A percentile compares a stretch with the other conserved stretches of the same genome.
phyloP scores from a whole-genome alignment of 2,888 invertebrate species.

The Gymnocheta viridis region DNA sequence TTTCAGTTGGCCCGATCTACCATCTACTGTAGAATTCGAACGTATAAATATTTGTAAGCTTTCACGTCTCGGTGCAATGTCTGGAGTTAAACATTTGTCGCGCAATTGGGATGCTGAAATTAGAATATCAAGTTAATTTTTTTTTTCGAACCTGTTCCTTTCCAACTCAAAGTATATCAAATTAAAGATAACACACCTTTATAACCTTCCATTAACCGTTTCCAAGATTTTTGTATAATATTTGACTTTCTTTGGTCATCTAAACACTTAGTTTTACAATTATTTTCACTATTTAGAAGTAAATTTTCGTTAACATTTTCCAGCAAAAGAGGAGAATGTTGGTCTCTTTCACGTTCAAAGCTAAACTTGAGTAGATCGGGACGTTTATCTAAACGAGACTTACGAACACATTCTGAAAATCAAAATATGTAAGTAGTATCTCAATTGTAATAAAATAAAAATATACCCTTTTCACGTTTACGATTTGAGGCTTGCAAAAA shows the following conservation, averaged over 20 bases:
- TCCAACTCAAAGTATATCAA: neutral
- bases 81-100: constrained; percentile 37
- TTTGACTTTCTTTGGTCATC: constrained; percentile 1
- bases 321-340: neutral
- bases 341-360: constrained; percentile 36
- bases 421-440: no score
- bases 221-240: constrained; percentile 24
- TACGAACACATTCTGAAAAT: constrained; percentile 18
- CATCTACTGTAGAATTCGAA: constrained; percentile 80
- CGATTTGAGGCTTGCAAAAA: constrained; percentile 15
- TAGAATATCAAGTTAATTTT: neutral
- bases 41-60: constrained; percentile 85
- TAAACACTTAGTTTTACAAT: neutral
- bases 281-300: neutral
- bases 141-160: neutral
- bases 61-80: constrained; percentile 79
- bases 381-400: neutral
- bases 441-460: neutral
- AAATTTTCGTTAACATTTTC: neutral
- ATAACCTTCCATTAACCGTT: constrained; percentile 4
- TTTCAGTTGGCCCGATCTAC: neutral
- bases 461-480: constrained; percentile 5
- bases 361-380: neutral
- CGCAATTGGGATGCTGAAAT: constrained; percentile 24
- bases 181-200: constrained; percentile 4